A percentile compares a stretch with the other conserved stretches of the same genome.
Evolutionary conservation across 2,888 invertebrate genomes (phyloP).

Genomic region (Eilema depressum): DNA sequence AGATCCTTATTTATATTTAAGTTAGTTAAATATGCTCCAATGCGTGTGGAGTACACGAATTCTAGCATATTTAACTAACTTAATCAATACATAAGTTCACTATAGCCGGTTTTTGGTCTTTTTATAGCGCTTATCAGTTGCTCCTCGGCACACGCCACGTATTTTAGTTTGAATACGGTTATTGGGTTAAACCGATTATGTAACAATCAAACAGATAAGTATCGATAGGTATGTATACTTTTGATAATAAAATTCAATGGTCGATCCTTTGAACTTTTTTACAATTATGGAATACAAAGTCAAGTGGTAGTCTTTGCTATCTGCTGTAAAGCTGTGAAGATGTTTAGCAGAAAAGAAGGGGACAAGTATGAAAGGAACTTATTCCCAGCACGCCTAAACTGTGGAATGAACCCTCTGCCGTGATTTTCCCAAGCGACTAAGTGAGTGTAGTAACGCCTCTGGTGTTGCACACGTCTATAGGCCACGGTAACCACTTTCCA

Average conservation of each 20-base stretch:
- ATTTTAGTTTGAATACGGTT: neutral
- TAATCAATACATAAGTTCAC: neutral
- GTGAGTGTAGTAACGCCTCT: no score
- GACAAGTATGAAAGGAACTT: no score
- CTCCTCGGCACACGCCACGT: neutral
- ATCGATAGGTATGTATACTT: neutral
- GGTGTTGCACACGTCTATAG: no score
- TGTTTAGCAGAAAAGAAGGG: no score
- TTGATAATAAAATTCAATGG: neutral
- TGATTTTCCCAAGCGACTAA: no score
- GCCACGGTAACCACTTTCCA: no score
- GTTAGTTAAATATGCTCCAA: neutral
- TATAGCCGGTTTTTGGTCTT: neutral
- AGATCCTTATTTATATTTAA: neutral
- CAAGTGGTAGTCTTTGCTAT: neutral
- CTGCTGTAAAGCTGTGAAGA: neutral
- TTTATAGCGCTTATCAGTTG: constrained; percentile 1
- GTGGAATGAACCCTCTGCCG: no score
- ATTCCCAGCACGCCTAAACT: no score
- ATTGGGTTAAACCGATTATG: neutral
- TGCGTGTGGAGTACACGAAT: no score
- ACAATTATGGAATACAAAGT: no score
- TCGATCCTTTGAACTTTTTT: no score
- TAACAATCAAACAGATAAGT: neutral
- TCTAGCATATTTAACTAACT: no score